Base-by-base conservation (phyloP, 1,140 invertebrate species). In the Drosophila bifasciata region DNA sequence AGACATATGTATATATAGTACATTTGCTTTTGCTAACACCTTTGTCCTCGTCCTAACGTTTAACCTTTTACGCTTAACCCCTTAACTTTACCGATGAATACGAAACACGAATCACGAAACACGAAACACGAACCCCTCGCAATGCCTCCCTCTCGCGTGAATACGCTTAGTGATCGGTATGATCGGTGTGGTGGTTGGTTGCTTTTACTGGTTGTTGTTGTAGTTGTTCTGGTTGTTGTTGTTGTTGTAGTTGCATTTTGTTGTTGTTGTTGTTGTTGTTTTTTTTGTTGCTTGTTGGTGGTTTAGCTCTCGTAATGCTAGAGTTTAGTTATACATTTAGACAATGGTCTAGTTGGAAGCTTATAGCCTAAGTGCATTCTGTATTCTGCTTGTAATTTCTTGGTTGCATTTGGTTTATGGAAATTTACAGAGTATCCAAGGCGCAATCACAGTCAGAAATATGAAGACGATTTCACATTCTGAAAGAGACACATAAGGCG, bases 401-500 rank as follows among this genome's bases (percentile, higher is more conserved):
- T 44, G 60, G 51, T 69, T 78, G 45, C 46, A 57, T 53, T 64
- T 40, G 49, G 46, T 63, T 75, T 86, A 78, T 70, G 74, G 84
- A 66, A 88, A 78, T 88, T 88, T 88, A 86, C 83, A 86, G 70
- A 90, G 79, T 85, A 89, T 91, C 89, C 89, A 91, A 74, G 90
- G 81, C 89, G 83, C 79, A 68, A 91, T 88, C 89, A 91, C 73
- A 84, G 89, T 90, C 89, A 91, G 89, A 91, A 91, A 89, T 91
- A 91, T 91, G 89, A 91, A 84, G 84, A 72, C 72, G 76, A 76
- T 76, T 91, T 91, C 89, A 91, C 84, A 88, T 91, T 91, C 89
- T 91, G 89, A 91, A 91, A 91, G 89, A 91, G 81, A 91, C 75
- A 88, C 83, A 88, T 80, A 91, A 90, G 76, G 81, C 81, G 84